Percentiles rank a stretch among this genome's conserved stretches.
Evolutionary conservation across 2,888 invertebrate species (phyloP).

Genomic region (Tillus elongatus): DNA sequence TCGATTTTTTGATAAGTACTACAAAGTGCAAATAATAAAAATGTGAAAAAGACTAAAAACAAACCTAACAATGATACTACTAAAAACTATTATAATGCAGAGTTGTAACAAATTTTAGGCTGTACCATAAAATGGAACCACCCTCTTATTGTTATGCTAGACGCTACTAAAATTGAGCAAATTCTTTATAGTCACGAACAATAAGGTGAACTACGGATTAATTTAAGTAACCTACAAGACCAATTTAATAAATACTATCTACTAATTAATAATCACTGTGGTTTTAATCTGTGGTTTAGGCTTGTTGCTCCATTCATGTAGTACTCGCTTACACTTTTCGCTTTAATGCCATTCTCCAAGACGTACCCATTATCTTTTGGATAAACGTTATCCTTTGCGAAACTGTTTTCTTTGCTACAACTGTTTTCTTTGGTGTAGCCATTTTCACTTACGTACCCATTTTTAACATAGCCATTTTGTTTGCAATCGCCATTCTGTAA

Average conservation of each 20-base stretch:
- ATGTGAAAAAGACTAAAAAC: too few species aligned
- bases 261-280: constrained; percentile 27
- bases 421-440: constrained; percentile 21
- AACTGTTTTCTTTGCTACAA: constrained; percentile 15
- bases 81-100: too few species aligned
- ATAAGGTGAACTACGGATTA: too few species aligned
- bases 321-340: constrained; percentile 42
- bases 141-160: too few species aligned
- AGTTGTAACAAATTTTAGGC: too few species aligned
- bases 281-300: constrained; percentile 33
- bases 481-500: constrained; percentile 21
- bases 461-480: constrained; percentile 13
- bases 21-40: too few species aligned
- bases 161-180: too few species aligned
- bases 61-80: too few species aligned
- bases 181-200: too few species aligned
- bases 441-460: constrained; percentile 10
- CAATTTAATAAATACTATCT: constrained; percentile 2
- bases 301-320: constrained; percentile 43
- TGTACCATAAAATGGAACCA: too few species aligned
- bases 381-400: constrained; percentile 22
- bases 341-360: constrained; percentile 15
- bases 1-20: too few species aligned
- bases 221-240: not conserved
- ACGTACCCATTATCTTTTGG: constrained; percentile 28